phyloP scores from a whole-genome alignment of 2,888 invertebrate species.

The Priocnemis perturbator region DNA sequence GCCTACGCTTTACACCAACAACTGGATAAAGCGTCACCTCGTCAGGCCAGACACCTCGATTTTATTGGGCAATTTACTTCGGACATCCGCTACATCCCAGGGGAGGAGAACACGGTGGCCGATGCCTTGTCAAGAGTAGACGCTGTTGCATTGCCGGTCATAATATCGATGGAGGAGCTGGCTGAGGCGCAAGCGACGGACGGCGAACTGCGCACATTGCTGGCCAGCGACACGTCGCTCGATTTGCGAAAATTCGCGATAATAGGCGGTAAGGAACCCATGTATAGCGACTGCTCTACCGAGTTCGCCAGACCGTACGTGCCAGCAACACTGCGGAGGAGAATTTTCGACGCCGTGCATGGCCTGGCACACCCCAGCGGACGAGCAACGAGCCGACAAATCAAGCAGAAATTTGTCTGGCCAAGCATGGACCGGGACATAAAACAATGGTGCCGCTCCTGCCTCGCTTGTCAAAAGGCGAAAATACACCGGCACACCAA shows the following conservation, averaged over 20 bases:
- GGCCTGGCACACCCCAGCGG: too few relatives aligned
- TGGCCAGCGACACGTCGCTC: too few relatives aligned
- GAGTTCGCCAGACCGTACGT: background rate
- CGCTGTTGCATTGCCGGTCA: too few relatives aligned
- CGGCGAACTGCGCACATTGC: too few relatives aligned
- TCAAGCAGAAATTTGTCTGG: slow-evolving; percentile 35
- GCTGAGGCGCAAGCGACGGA: too few relatives aligned
- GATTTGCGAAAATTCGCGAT: too few relatives aligned
- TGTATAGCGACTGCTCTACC: too few relatives aligned
- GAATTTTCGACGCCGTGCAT: background rate
- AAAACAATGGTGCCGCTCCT: slow-evolving; percentile 53
- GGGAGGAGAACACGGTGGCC: background rate
- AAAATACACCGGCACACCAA: too few relatives aligned
- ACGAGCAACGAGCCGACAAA: background rate
- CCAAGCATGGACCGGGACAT: slow-evolving; percentile 38
- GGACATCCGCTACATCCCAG: background rate
- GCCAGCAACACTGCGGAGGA: background rate
- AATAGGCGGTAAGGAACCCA: too few relatives aligned
- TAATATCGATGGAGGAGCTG: too few relatives aligned
- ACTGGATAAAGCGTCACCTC: background rate
- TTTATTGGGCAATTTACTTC: background rate
- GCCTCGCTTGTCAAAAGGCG: slow-evolving; percentile 67
- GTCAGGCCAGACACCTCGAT: background rate
- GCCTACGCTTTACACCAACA: background rate
- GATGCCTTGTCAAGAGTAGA: too few relatives aligned